phyloP scores from a whole-genome alignment of 2,888 invertebrate species.

The Liopterus haemorrhoidalis region DNA sequence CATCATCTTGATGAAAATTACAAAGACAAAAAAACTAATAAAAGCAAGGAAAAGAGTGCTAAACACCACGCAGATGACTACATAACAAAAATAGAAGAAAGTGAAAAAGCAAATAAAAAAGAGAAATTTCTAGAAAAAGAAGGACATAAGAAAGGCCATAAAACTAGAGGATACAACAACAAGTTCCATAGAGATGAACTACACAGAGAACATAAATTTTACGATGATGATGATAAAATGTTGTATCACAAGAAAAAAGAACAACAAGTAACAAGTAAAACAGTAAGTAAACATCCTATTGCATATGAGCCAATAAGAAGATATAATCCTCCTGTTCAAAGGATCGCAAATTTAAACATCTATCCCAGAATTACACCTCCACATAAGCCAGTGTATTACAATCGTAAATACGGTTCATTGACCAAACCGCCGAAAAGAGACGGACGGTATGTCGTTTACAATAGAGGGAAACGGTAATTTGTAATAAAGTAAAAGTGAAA shows the following conservation, averaged over 20 bases:
- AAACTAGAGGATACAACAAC: conserved; percentile 72
- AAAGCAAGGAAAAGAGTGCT: conserved; percentile 59
- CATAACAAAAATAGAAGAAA: conserved; percentile 62
- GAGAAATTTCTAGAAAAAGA: conserved; percentile 68
- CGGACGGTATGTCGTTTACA: too few relatives aligned
- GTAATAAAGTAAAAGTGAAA: too few relatives aligned
- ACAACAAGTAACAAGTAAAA: too few relatives aligned
- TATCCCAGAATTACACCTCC: too few relatives aligned
- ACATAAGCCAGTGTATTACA: too few relatives aligned
- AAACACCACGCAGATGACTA: conserved; percentile 62
- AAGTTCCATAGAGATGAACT: conserved; percentile 74
- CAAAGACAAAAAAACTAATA: conserved; percentile 54
- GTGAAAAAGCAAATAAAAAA: conserved; percentile 61
- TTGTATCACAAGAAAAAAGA: conserved; percentile 65
- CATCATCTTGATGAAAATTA: conserved; percentile 56
- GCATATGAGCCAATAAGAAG: too few relatives aligned
- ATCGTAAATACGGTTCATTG: too few relatives aligned
- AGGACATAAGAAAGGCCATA: conserved; percentile 71
- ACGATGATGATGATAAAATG: conserved; percentile 66
- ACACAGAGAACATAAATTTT: conserved; percentile 72
- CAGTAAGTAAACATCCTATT: too few relatives aligned
- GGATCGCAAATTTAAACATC: too few relatives aligned
- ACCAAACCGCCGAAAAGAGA: too few relatives aligned
- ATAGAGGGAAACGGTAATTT: too few relatives aligned
- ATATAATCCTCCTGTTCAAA: too few relatives aligned